Evolutionary conservation across 2,113 vertebrate genomes (phyloP), one percentile per base, ranked within the genome.

Genomic region (Myiagra hebetior): DNA sequence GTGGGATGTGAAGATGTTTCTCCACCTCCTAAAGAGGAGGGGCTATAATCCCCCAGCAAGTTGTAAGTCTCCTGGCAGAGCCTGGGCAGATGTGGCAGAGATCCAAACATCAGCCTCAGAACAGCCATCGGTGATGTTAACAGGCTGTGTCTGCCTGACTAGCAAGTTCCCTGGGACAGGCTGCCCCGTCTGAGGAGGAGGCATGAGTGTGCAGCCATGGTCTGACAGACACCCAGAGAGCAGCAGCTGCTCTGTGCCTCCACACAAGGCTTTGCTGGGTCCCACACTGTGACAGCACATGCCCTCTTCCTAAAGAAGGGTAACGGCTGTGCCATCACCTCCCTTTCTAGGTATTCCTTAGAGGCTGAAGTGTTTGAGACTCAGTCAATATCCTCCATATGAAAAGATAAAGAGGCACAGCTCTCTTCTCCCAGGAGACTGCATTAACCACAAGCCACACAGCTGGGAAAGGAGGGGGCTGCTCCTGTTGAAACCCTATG

Each of bases 391-490:
- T 59, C 31, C 24, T 87, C 83, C 13, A 39, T 17, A 60, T 87
- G 65, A 92, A 87, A 89, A 91, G 52, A 91, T 52, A 68, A 84
- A 63, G 52, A 92, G 39, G 24, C 60, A 75, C 1, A 8, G 50
- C 33, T 93, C 30, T 63, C 7, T 42, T 84, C 50, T 95, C 76
- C 31, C 50, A 60, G 55, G 52, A 91, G 83, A 18, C 42, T 44
- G 13, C 16, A n/a, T 74, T 75, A 91, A 93, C 86, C 93, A 67
- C 89, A 93, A 95, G 64, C 59, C 85, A 91, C 59, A 53, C 64
- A 67, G 50, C 52, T 93, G 80, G 83, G 93, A 95, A 97, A 93
- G 64, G 94, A 91, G 86, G 89, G 44, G 86, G 75, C 47, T 91
- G 86, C 69, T 88, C 63, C 73, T 88, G 76, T 85, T 91, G 82